phyloP scores from a whole-genome alignment of 1,140 invertebrate genomes.

The Chrysopa pallens region DNA sequence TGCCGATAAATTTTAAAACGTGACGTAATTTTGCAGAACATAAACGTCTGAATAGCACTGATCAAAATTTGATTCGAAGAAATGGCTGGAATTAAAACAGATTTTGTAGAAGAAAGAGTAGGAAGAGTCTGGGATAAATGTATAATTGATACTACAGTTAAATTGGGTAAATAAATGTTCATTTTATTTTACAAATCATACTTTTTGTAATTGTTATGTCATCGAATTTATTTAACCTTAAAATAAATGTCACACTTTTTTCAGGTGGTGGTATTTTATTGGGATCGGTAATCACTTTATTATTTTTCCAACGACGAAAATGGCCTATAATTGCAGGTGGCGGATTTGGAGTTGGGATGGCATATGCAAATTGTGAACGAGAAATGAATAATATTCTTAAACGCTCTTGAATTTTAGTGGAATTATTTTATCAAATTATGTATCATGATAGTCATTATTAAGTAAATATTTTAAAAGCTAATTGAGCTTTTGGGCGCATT shows the following conservation, averaged over 20 bases:
- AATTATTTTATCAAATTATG: too few relatives aligned
- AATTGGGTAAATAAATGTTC: conserved; percentile 29
- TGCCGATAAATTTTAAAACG: too few relatives aligned
- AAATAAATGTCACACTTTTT: conserved; percentile 12
- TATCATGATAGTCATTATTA: too few relatives aligned
- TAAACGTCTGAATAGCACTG: too few relatives aligned
- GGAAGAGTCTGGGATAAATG: conserved; percentile 38
- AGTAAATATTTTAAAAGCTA: too few relatives aligned
- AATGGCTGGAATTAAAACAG: too few relatives aligned
- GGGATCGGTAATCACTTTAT: conserved; percentile 44
- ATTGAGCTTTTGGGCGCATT: too few relatives aligned
- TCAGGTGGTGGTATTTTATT: conserved; percentile 46
- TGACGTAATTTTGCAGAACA: too few relatives aligned
- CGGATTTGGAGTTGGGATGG: conserved; percentile 56
- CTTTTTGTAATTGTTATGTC: conserved; percentile 7
- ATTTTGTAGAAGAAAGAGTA: conserved; percentile 28
- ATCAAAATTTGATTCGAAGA: too few relatives aligned
- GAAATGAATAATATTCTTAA: conserved; percentile 27
- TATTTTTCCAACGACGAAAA: conserved; percentile 43
- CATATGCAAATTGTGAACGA: conserved; percentile 58
- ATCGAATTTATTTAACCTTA: not conserved
- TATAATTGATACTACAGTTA: conserved; percentile 36
- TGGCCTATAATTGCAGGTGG: conserved; percentile 54
- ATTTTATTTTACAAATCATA: not conserved
- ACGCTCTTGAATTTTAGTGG: not conserved